Evolutionary conservation across 2,113 vertebrate species (phyloP), one percentile per base, ranked within the genome.

Genomic region (Galemys pyrenaicus): DNA sequence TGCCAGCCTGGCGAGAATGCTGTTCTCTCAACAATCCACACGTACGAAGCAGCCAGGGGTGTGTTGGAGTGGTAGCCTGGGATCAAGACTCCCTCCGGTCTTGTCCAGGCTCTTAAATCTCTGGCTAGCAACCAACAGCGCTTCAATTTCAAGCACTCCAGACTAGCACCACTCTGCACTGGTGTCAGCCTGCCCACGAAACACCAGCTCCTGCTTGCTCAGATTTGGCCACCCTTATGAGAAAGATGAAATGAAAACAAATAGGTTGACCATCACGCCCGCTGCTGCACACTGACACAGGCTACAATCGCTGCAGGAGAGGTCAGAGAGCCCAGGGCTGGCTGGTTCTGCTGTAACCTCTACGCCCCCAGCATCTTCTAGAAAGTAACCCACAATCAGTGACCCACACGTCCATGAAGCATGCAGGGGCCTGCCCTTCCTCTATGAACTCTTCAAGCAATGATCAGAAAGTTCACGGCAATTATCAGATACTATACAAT

Each of bases 401-500:
- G 9, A 12, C 17, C 46, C 67, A 49, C 32, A 20, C 22, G 6
- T 13, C 19, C 17, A 0, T 6, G 37, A 16, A 26, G 44, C n/a
- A 5, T 0, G 2, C n/a, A 74, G 62, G 58, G 60, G 67, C 3
- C 5, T 46, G 4, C 17, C n/a, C 58, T 89, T 56, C 67, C 44
- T 60, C 67, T 51, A 54, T 0, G 44, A 80, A 56, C 20, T 78
- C 74, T 49, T 20, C 37, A 28, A 70, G n/a, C 1, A 20, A 44
- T 24, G 6, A 17, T 92, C 60, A 70, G 87, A 62, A 86, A 91
- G 83, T 16, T 20, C 24, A 71, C 1, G 37, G 51, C 37, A 44
- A 24, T 56, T 30, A 83, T 64, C 85, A 89, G 60, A 44, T 93
- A 65, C 32, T 58, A 30, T 46, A 78, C 30, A 51, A 65, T 77